Percentiles rank a stretch among this genome's conserved stretches.
Conservation (phyloP, 2,113 vertebrate species). For the Malurus cyaneus region DNA sequence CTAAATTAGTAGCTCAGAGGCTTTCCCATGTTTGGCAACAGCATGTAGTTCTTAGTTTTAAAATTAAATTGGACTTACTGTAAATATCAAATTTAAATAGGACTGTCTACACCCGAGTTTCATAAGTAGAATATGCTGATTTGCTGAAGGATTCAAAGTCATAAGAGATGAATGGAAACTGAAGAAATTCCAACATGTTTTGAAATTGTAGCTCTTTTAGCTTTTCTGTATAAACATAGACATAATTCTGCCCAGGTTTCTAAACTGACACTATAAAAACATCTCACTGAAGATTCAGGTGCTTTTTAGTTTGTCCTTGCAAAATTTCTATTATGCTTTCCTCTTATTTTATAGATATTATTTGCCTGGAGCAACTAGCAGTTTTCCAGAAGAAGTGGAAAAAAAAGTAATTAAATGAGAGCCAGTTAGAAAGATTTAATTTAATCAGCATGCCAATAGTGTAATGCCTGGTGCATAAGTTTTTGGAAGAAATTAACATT, state of each 20-base stretch:
- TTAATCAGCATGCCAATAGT: neutral
- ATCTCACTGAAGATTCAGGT: neutral
- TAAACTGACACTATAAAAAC: neutral
- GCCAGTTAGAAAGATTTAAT: neutral
- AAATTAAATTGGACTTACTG: neutral
- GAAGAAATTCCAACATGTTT: neutral
- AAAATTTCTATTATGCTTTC: neutral
- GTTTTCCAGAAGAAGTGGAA: neutral
- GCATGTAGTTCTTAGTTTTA: neutral
- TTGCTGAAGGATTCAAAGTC: neutral
- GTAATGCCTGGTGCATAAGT: neutral
- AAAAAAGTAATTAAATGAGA: neutral
- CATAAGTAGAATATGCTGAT: neutral
- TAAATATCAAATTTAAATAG: neutral
- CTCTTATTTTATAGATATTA: neutral
- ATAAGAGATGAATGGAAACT: neutral
- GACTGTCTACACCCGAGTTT: neutral
- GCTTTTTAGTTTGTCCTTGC: neutral
- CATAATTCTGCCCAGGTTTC: neutral
- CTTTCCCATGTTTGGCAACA: neutral
- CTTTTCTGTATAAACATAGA: neutral
- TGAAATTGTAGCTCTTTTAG: neutral
- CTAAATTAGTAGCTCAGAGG: neutral
- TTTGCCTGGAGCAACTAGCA: neutral
- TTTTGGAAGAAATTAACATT: neutral